Evolutionary conservation across 2,113 vertebrate species (phyloP), one percentile per base, ranked within the genome.

Genomic region (Galemys pyrenaicus): DNA sequence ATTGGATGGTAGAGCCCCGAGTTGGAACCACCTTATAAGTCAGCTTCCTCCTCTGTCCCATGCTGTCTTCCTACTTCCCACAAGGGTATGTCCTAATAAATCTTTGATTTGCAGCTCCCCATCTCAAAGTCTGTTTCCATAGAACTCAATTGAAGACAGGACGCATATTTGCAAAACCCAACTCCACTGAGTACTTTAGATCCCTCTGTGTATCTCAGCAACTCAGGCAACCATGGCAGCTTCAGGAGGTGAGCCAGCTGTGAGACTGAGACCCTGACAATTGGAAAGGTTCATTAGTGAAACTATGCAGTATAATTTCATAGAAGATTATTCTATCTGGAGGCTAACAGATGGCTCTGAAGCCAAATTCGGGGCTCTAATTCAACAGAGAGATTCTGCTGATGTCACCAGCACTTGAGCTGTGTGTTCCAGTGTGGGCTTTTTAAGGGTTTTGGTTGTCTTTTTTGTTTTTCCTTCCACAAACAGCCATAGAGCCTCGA

Each of bases 341-440:
- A 95, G 71, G 73, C 71, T 92, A 94, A 95, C 96, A 97, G 96
- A 96, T 96, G 96, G 96, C 87, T 84, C 79, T 96, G 94, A 87
- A 93, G 90, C 93, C 96, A 97, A 97, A 97, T 96, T 94, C 74
- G 51, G 96, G 91, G 85, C 85, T 96, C 92, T 93, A 96, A 95
- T 96, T 94, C 95, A 96, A 90, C 95, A 97, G 96, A 96, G 96
- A 94, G 96, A 96, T 95, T 96, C 94, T 97, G 94, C 94, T 97
- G 96, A 97, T 97, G 97, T 97, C 96, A 97, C 96, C 84, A 87
- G 96, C 94, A 86, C 93, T 97, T 93, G 90, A 95, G 96, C 96
- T 95, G 90, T 93, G 87, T 96, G 87, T 95, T 96, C 90, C 73
- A 93, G 84, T 96, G 96, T 97, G 97, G 94, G 97, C 92, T 97